Evolutionary conservation across 2,888 invertebrate species (phyloP).

Genomic region (Agrotis puta): DNA sequence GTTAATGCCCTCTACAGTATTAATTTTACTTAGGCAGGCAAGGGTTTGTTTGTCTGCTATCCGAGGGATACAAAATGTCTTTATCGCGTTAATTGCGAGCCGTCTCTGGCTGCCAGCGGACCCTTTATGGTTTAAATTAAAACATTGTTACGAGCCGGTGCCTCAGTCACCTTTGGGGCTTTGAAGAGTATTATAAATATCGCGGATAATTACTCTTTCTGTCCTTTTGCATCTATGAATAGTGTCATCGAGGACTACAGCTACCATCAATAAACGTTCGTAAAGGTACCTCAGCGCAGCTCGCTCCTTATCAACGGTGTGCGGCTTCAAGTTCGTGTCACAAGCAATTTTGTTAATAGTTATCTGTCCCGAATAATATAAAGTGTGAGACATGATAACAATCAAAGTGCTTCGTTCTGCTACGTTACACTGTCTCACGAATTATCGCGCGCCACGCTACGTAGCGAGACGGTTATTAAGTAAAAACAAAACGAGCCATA

Average conservation of each 20-base stretch:
- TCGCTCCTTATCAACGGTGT: slow-evolving; percentile 46
- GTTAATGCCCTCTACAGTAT: slow-evolving; percentile 74
- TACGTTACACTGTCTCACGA: slow-evolving; percentile 37
- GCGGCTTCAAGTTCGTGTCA: slow-evolving; percentile 49
- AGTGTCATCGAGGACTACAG: slow-evolving; percentile 24
- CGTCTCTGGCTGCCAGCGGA: slow-evolving; percentile 68
- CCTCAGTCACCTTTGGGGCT: slow-evolving; percentile 47
- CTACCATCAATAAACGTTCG: slow-evolving; percentile 40
- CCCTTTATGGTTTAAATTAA: slow-evolving; percentile 75
- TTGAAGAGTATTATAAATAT: slow-evolving; percentile 40
- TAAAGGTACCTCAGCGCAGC: slow-evolving; percentile 18
- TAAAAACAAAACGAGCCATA: slow-evolving; percentile 25
- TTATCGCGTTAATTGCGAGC: slow-evolving; percentile 80
- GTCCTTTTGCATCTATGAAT: slow-evolving; percentile 28
- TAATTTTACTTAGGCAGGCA: slow-evolving; percentile 76
- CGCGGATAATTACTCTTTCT: slow-evolving; percentile 39
- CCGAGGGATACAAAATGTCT: slow-evolving; percentile 78
- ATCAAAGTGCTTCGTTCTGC: slow-evolving; percentile 42
- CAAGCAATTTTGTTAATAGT: slow-evolving; percentile 53
- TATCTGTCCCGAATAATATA: slow-evolving; percentile 47
- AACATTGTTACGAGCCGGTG: slow-evolving; percentile 71
- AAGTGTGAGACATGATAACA: slow-evolving; percentile 52
- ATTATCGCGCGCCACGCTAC: slow-evolving; percentile 9
- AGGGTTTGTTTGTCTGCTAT: slow-evolving; percentile 77
- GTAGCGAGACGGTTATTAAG: slow-evolving; percentile 7